phyloP scores from a whole-genome alignment of 2,113 vertebrate species.

The Pygoscelis antarcticus region DNA sequence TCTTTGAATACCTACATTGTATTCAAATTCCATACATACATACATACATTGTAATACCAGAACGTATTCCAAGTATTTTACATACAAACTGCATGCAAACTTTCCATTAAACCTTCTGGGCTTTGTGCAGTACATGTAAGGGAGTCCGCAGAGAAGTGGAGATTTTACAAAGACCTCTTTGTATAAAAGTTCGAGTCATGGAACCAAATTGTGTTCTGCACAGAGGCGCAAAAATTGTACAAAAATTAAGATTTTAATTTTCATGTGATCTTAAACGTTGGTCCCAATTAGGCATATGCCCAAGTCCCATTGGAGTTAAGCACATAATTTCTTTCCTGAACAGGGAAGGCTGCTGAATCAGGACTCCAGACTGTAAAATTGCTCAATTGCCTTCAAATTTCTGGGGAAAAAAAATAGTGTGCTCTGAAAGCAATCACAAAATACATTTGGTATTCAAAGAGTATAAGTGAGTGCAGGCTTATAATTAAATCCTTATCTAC shows the following conservation, averaged over 20 bases:
- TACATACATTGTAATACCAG: neutral
- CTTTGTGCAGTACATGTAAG: neutral
- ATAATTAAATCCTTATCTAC: slow-evolving; percentile 70
- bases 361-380: slow-evolving; percentile 67
- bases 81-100: neutral
- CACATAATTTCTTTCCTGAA: slow-evolving; percentile 52
- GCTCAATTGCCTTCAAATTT: slow-evolving; percentile 69
- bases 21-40: neutral
- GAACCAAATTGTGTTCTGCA: neutral
- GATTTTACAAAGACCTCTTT: neutral
- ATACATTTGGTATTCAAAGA: slow-evolving; percentile 69
- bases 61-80: neutral
- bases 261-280: slow-evolving; percentile 53
- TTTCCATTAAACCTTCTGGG: neutral
- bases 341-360: slow-evolving; percentile 65
- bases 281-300: slow-evolving; percentile 49
- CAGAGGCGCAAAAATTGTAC: neutral
- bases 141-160: neutral
- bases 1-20: neutral
- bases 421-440: slow-evolving; percentile 68
- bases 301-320: slow-evolving; percentile 53
- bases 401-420: slow-evolving; percentile 41
- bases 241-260: slow-evolving; percentile 60
- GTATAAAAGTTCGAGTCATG: neutral
- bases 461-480: slow-evolving; percentile 62